phyloP scores from a whole-genome alignment of 2,113 vertebrate species.

The Gopherus evgoodei region DNA sequence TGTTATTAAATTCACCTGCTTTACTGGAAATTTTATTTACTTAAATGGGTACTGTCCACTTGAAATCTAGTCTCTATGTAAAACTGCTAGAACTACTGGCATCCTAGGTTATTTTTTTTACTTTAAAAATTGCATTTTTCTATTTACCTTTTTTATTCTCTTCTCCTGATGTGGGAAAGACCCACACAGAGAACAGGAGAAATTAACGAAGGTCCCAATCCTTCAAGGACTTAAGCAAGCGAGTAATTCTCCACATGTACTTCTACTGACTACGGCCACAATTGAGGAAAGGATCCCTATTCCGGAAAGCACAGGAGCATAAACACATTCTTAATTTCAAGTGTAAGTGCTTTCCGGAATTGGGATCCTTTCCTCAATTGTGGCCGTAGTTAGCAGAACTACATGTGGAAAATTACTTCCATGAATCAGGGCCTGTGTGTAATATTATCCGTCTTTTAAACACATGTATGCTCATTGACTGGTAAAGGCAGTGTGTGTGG shows the following conservation, averaged over 20 bases:
- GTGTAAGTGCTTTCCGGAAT: neutral
- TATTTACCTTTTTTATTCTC: neutral
- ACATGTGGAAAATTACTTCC: neutral
- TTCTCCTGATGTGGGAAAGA: neutral
- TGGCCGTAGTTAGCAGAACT: too few relatives aligned
- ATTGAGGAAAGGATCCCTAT: neutral
- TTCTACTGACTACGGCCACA: neutral
- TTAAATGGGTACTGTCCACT: neutral
- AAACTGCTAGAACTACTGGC: neutral
- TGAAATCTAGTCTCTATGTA: neutral
- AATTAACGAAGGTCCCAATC: neutral
- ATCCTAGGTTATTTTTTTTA: neutral
- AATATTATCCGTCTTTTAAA: neutral
- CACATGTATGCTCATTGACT: accelerated
- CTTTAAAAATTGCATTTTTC: neutral
- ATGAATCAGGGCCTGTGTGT: neutral
- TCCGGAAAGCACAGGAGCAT: neutral
- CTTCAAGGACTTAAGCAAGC: neutral
- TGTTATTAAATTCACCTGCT: neutral
- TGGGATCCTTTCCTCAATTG: too few relatives aligned
- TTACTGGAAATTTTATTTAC: neutral
- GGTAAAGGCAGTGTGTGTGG: neutral
- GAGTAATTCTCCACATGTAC: neutral
- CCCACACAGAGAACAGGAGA: neutral
- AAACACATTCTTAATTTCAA: too few relatives aligned